These are phyloP conservation scores for Orycteropus afer DNA, from an alignment of 2,113 vertebrate genomes.

Conservation along the genomic window DNA sequence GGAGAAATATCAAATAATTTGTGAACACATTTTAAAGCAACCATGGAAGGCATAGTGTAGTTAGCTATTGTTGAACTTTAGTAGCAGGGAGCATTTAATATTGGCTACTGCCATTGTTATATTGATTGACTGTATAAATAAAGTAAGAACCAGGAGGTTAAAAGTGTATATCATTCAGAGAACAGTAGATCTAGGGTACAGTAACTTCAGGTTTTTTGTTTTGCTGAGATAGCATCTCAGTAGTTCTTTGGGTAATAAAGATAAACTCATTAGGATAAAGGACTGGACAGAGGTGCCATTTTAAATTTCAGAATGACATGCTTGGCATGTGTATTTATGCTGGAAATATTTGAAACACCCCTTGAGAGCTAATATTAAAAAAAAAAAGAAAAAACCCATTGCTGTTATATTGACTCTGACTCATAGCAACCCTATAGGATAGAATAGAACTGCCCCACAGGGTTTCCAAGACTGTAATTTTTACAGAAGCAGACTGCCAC, in stretches of 20 bases:
- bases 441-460: too few relatives aligned
- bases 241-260: slow-evolving; percentile 18
- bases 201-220: neutral
- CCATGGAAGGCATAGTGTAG: neutral
- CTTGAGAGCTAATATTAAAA: neutral
- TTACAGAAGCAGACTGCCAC: too few relatives aligned
- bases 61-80: neutral
- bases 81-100: neutral
- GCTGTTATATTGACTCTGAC: too few relatives aligned
- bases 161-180: neutral
- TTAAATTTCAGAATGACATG: neutral
- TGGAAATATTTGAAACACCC: neutral
- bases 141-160: neutral
- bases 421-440: too few relatives aligned
- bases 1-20: neutral
- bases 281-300: neutral
- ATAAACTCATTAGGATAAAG: neutral
- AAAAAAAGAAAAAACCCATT: too few relatives aligned
- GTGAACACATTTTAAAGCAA: slow-evolving; percentile 11
- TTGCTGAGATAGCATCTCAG: neutral
- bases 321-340: neutral
- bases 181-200: neutral
- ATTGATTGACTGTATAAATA: neutral
- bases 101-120: neutral
- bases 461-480: too few relatives aligned